Conservation (phyloP, 2,113 vertebrate genomes). For the Zapus hudsonius region DNA sequence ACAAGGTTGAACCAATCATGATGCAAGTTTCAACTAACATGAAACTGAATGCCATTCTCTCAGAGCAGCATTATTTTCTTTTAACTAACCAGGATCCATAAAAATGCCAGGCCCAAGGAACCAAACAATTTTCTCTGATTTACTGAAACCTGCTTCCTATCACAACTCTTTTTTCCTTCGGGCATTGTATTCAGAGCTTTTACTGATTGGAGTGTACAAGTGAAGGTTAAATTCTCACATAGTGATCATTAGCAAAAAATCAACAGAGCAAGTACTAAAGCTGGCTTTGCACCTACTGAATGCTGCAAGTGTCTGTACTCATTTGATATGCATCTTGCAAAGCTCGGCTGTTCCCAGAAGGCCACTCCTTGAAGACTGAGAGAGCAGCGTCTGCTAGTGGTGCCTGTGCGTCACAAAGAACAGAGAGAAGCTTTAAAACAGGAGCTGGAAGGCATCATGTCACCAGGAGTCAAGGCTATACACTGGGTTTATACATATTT, state of each 20-base stretch:
- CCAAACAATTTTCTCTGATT: slow-evolving; percentile 52
- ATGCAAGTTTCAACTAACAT: slow-evolving; percentile 33
- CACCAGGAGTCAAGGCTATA: slow-evolving; percentile 28
- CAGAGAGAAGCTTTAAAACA: slow-evolving; percentile 82
- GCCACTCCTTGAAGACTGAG: slow-evolving; percentile 98
- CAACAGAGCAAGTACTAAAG: slow-evolving; percentile 93
- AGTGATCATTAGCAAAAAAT: slow-evolving; percentile 85
- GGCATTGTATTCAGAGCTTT: slow-evolving; percentile 61
- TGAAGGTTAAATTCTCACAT: slow-evolving; percentile 78
- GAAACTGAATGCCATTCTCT: slow-evolving; percentile 46
- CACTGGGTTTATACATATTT: neutral
- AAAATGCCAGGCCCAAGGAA: slow-evolving; percentile 33
- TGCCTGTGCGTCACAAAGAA: slow-evolving; percentile 91
- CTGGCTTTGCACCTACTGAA: slow-evolving; percentile 99
- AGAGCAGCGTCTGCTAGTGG: slow-evolving; percentile 99
- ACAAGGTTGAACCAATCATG: slow-evolving; percentile 58
- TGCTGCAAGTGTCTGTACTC: slow-evolving; percentile 99
- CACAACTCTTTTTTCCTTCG: slow-evolving; percentile 29
- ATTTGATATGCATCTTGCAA: slow-evolving; percentile 99
- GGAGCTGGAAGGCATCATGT: slow-evolving; percentile 55
- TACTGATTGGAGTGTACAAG: slow-evolving; percentile 62
- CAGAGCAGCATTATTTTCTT: slow-evolving; percentile 60
- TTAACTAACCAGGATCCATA: slow-evolving; percentile 50
- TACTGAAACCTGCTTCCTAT: slow-evolving; percentile 62
- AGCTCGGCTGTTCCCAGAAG: slow-evolving; percentile 99